phyloP scores from a whole-genome alignment of 2,888 invertebrate genomes.

The Cecidostiba fungosa region DNA sequence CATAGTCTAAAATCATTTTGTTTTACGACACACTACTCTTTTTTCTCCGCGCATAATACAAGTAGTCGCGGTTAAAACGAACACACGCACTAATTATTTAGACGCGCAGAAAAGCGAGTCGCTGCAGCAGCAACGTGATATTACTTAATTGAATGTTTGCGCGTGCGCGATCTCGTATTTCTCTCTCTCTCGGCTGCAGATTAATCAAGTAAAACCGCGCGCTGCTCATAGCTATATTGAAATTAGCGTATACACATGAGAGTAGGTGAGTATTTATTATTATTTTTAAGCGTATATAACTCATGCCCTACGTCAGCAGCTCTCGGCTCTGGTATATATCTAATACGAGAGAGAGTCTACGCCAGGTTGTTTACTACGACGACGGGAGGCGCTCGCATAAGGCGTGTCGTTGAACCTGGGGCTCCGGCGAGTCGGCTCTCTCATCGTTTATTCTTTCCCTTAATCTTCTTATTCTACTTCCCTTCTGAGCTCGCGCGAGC shows the following conservation, averaged over 20 bases:
- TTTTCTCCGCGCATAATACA: not conserved
- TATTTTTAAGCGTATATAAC: not conserved
- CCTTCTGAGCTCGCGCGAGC: slow-evolving; percentile 57
- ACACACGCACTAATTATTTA: slow-evolving; percentile 48
- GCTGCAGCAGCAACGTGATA: not conserved
- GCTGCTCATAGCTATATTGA: not conserved
- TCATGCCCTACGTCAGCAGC: too few relatives aligned
- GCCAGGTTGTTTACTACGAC: slow-evolving; percentile 78
- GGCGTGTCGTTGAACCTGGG: slow-evolving; percentile 78
- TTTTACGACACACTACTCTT: too few relatives aligned
- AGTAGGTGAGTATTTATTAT: too few relatives aligned
- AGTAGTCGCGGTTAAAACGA: slow-evolving; percentile 13
- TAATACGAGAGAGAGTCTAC: slow-evolving; percentile 73
- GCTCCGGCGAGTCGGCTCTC: slow-evolving; percentile 69
- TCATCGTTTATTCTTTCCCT: slow-evolving; percentile 66
- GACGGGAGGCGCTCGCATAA: slow-evolving; percentile 73
- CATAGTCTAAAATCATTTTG: too few relatives aligned
- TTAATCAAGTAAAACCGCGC: slow-evolving; percentile 26
- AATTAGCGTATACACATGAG: not conserved
- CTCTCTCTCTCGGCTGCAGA: slow-evolving; percentile 21
- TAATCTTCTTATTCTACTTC: slow-evolving; percentile 63
- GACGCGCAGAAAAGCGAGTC: slow-evolving; percentile 3
- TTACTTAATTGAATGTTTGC: slow-evolving; percentile 42
- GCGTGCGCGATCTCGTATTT: slow-evolving; percentile 8
- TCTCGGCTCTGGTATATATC: slow-evolving; percentile 27